Conservation (phyloP, 2,888 invertebrate species). For the Lithophane ornitopus region DNA sequence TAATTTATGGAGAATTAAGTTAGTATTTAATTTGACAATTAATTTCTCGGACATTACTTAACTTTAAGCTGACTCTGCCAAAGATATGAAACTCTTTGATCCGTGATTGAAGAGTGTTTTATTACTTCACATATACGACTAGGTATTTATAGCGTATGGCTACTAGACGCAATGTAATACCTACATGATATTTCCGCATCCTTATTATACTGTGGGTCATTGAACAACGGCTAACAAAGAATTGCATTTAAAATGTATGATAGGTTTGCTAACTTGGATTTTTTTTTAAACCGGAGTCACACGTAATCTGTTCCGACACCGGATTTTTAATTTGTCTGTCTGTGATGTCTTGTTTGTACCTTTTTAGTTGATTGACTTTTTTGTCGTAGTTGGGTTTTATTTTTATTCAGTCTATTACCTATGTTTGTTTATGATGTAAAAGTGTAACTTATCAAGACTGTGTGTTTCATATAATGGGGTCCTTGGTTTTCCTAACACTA, state of each 20-base stretch:
- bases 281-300: too few species aligned
- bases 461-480: not conserved
- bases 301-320: too few species aligned
- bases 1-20: not conserved
- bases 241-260: not conserved
- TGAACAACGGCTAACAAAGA: conserved; percentile 16
- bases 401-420: not conserved
- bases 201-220: not conserved
- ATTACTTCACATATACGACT: not conserved
- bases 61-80: not conserved
- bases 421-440: not conserved
- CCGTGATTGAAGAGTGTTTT: not conserved
- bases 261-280: not conserved
- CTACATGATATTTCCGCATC: conserved; percentile 40
- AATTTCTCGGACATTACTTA: not conserved
- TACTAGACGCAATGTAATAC: not conserved
- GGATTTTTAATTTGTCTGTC: too few species aligned
- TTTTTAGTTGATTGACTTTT: too few species aligned
- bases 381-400: too few species aligned
- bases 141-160: not conserved
- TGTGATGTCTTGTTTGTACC: too few species aligned
- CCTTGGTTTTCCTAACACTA: not conserved
- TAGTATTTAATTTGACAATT: not conserved
- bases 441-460: not conserved
- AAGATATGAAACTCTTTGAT: not conserved